Conservation (phyloP, 2,888 invertebrate genomes). For the Eremobia ochroleuca region DNA sequence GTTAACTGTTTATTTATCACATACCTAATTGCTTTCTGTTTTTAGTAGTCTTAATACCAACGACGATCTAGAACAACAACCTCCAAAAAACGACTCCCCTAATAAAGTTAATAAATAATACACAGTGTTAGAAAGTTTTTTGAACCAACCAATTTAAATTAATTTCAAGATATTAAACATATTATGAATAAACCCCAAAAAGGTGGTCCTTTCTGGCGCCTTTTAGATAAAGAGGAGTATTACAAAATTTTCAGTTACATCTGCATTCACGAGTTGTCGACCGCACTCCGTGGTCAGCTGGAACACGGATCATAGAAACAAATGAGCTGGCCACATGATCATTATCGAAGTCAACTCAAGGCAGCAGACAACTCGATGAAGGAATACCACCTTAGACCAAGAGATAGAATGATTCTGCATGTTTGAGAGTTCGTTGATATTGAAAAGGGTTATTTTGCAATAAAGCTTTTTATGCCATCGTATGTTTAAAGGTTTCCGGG, state of each 20-base stretch:
- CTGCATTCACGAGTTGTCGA: slow-evolving; percentile 79
- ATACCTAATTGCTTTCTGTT: neutral
- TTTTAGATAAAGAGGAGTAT: slow-evolving; percentile 72
- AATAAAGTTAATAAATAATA: neutral
- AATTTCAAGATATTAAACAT: slow-evolving; percentile 27
- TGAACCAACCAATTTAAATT: slow-evolving; percentile 9
- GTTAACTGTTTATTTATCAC: neutral
- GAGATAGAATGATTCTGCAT: neutral
- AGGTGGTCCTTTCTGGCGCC: slow-evolving; percentile 47
- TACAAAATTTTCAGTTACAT: slow-evolving; percentile 76
- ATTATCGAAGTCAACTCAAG: too few species aligned
- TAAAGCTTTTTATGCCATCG: neutral
- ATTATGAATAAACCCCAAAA: slow-evolving; percentile 26
- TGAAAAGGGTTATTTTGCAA: neutral
- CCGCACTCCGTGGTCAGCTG: slow-evolving; percentile 74
- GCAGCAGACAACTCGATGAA: too few species aligned
- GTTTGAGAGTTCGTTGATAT: neutral
- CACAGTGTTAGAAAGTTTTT: neutral
- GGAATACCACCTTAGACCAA: too few species aligned
- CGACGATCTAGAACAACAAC: slow-evolving; percentile 19
- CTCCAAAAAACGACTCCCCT: neutral
- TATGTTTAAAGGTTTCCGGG: neutral
- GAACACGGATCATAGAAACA: slow-evolving; percentile 46
- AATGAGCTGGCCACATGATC: neutral
- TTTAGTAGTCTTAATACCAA: neutral